phyloP scores from a whole-genome alignment of 1,140 invertebrate genomes.

The Philaenus spumarius region DNA sequence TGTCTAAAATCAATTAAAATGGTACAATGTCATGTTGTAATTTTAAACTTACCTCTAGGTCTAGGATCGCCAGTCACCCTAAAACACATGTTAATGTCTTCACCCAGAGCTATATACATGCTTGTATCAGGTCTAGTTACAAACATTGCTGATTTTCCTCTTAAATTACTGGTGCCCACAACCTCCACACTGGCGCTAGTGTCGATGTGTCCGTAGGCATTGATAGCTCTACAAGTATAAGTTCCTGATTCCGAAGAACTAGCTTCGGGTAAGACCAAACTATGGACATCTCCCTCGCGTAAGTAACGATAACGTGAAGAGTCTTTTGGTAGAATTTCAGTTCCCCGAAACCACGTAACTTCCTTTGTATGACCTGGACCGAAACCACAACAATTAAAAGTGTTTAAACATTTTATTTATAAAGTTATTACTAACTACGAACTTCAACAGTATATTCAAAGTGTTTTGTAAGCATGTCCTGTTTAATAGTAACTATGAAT shows the following conservation, averaged over 20 bases:
- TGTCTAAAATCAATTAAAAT: too few relatives aligned
- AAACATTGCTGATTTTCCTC: constrained; percentile 70
- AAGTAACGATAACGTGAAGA: constrained; percentile 54
- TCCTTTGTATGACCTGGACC: constrained; percentile 31
- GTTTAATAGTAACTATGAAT: too few relatives aligned
- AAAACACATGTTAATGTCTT: constrained; percentile 74
- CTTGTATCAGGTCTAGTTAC: constrained; percentile 66
- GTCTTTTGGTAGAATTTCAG: constrained; percentile 46
- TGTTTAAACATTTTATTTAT: too few relatives aligned
- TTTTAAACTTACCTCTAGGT: constrained; percentile 73
- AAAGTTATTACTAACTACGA: not conserved
- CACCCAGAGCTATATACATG: constrained; percentile 62
- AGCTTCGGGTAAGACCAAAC: constrained; percentile 68
- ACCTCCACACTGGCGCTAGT: constrained; percentile 61
- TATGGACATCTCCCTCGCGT: constrained; percentile 80
- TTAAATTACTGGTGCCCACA: constrained; percentile 47
- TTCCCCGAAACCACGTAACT: constrained; percentile 65
- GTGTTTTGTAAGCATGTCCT: too few relatives aligned
- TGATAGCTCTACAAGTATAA: constrained; percentile 77
- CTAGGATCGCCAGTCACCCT: constrained; percentile 71
- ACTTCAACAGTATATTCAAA: not conserved
- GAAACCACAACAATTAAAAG: too few relatives aligned
- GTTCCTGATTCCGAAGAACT: constrained; percentile 80
- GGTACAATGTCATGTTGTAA: too few relatives aligned
- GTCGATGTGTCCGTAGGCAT: constrained; percentile 67